Conservation (phyloP, 2,113 vertebrate species). For the Pristiophorus japonicus region DNA sequence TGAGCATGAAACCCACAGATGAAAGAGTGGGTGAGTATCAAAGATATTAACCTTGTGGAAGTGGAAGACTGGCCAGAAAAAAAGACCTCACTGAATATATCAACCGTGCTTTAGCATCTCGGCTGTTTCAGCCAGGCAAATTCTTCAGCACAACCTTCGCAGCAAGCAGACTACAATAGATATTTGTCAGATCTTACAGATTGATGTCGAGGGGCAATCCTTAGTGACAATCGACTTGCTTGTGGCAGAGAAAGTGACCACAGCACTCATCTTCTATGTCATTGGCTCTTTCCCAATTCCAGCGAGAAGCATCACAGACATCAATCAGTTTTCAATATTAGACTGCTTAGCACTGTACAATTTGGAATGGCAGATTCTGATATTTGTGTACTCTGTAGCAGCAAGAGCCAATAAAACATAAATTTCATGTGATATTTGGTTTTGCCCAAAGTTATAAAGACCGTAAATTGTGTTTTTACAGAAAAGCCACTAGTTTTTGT, state of each 20-base stretch:
- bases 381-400: background rate
- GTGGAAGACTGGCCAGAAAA: background rate
- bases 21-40: background rate
- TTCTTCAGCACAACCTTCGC: background rate
- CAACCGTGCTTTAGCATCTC: background rate
- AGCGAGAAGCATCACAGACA: background rate
- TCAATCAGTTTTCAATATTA: background rate
- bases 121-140: background rate
- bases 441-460: background rate
- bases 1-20: background rate
- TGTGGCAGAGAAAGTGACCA: background rate
- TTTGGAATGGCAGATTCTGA: background rate
- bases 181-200: background rate
- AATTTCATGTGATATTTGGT: background rate
- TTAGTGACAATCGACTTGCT: background rate
- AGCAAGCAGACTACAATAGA: background rate
- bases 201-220: background rate
- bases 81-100: background rate
- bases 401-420: background rate
- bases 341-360: background rate
- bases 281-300: background rate
- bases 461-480: background rate
- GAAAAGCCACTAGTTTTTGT: background rate
- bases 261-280: background rate
- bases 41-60: background rate